Percentiles rank a stretch among this genome's conserved stretches.
These are phyloP conservation scores for Orientallactaga bullata DNA, from an alignment of 2,113 vertebrate species.

Conservation along the genomic window DNA sequence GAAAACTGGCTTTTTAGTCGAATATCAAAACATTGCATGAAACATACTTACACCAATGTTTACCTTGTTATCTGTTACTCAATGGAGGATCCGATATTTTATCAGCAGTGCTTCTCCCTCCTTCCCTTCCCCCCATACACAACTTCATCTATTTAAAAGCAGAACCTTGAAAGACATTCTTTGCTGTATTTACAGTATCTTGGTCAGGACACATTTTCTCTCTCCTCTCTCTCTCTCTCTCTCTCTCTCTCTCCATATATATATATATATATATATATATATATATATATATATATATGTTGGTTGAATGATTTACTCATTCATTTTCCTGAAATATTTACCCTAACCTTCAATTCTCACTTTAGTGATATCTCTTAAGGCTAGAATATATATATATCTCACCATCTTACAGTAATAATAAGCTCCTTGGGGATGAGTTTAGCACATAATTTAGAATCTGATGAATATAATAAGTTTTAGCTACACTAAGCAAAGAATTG, in stretches of 20 bases:
- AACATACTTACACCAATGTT: neutral
- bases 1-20: neutral
- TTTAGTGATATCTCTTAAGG: neutral
- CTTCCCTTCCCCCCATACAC: rapidly evolving
- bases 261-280: too few species aligned
- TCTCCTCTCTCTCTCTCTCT: too few species aligned
- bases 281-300: too few species aligned
- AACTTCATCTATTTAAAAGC: neutral
- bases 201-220: neutral
- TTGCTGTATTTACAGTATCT: neutral
- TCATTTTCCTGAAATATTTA: constrained; percentile 30
- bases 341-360: neutral
- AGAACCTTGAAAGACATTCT: neutral
- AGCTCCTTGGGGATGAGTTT: neutral
- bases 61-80: neutral
- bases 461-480: neutral
- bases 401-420: neutral
- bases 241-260: too few species aligned
- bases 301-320: neutral
- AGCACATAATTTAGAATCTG: constrained; percentile 17
- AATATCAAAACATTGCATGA: neutral
- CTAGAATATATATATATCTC: neutral
- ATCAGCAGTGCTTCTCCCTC: neutral
- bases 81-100: neutral
- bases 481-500: neutral